These are phyloP conservation scores for Philopedon plagiatum DNA, from an alignment of 2,888 invertebrate genomes.

Conservation along the genomic window DNA sequence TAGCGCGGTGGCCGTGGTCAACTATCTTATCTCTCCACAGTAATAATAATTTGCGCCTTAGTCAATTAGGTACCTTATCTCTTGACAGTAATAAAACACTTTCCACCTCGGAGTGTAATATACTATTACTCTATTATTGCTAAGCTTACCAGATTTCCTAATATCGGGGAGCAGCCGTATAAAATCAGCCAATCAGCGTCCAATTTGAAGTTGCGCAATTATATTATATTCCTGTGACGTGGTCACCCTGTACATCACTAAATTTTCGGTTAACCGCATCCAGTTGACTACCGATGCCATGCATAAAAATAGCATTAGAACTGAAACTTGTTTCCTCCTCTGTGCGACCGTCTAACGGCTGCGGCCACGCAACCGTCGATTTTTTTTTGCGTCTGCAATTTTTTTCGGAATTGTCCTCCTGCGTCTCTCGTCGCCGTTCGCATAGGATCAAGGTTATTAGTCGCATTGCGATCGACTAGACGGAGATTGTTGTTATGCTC, in stretches of 20 bases:
- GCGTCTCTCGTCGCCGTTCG: slow-evolving; percentile 23
- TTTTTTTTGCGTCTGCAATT: slow-evolving; percentile 41
- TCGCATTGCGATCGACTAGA: slow-evolving; percentile 37
- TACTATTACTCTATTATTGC: no score
- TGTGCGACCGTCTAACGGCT: slow-evolving; percentile 36
- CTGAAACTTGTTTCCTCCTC: slow-evolving; percentile 21
- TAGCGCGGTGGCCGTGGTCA: no score
- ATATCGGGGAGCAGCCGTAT: no score
- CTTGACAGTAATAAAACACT: no score
- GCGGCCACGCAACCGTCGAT: slow-evolving; percentile 40
- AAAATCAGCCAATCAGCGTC: no score
- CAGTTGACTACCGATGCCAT: background rate
- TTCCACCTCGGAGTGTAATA: no score
- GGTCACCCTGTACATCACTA: background rate
- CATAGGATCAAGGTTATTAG: slow-evolving; percentile 38
- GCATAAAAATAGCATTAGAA: slow-evolving; percentile 26
- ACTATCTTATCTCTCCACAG: no score
- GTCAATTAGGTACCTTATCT: no score
- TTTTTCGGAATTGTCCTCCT: slow-evolving; percentile 22
- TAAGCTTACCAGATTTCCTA: no score
- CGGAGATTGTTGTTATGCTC: slow-evolving; percentile 45
- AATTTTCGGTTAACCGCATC: slow-evolving; percentile 14
- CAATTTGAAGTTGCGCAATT: no score
- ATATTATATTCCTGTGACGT: no score
- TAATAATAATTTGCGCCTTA: no score